Conservation (phyloP, 92 coral and sea anemone species). For the Heteractis magnifica region DNA sequence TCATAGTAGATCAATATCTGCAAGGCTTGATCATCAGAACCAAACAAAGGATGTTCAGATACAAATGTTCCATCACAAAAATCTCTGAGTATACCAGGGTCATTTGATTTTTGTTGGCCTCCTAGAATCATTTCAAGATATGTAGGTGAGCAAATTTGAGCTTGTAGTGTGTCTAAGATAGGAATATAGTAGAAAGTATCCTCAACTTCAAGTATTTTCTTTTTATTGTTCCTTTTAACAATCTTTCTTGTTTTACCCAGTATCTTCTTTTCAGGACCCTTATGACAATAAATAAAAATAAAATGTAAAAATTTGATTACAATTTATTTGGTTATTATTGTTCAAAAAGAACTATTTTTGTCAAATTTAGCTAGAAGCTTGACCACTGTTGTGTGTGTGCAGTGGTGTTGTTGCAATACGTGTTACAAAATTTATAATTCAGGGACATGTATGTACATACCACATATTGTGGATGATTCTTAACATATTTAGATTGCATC, state of each 20-base stretch:
- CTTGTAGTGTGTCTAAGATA: slow-evolving; percentile 38
- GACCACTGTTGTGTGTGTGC: no score
- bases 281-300: not conserved
- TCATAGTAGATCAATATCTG: slow-evolving; percentile 45
- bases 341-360: no score
- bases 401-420: no score
- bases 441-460: not conserved
- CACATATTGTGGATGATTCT: not conserved
- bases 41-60: slow-evolving; percentile 24
- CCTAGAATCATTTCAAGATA: slow-evolving; percentile 33
- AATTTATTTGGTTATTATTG: not conserved
- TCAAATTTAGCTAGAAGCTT: no score
- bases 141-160: slow-evolving; percentile 31
- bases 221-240: slow-evolving; percentile 39
- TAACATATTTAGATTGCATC: not conserved
- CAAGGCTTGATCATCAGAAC: slow-evolving; percentile 35
- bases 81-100: slow-evolving; percentile 36
- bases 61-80: slow-evolving; percentile 55
- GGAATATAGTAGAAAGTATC: slow-evolving; percentile 47
- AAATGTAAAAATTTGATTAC: not conserved
- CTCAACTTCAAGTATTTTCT: slow-evolving; percentile 37
- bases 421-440: not conserved
- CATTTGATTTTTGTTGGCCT: slow-evolving; percentile 21
- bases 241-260: slow-evolving; percentile 28
- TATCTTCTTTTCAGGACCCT: slow-evolving; percentile 10